These are phyloP conservation scores for Merluccius polli DNA, from an alignment of 2,797 vertebrate species.

Conservation along the genomic window DNA sequence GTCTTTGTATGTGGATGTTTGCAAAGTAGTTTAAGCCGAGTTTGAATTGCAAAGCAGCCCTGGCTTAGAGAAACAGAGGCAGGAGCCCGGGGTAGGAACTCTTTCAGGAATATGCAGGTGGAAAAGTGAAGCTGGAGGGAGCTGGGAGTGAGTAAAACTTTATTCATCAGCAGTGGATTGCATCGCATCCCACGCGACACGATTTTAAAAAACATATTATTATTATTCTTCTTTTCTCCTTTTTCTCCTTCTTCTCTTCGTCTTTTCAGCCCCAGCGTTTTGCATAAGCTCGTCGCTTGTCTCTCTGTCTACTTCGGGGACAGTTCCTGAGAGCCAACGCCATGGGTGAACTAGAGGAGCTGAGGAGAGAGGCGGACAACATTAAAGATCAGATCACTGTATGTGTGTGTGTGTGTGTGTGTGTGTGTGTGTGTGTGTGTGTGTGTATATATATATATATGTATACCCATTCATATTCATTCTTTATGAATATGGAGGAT, in stretches of 20 bases:
- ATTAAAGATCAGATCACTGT: conserved; percentile 97
- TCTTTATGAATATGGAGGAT: neutral
- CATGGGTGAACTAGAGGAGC: conserved; percentile 95
- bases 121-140: neutral
- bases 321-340: conserved; percentile 54
- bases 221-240: conserved; percentile 7
- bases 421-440: no score
- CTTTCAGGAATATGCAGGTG: conserved; percentile 32
- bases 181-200: neutral
- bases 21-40: conserved; percentile 69
- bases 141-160: neutral
- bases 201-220: neutral
- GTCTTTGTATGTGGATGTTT: conserved; percentile 53
- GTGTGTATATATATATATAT: conserved; percentile 31
- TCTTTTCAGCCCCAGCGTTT: conserved; percentile 36
- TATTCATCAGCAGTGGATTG: neutral
- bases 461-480: conserved; percentile 59
- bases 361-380: conserved; percentile 90
- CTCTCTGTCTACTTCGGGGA: conserved; percentile 56
- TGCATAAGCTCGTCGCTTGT: conserved; percentile 43
- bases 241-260: conserved; percentile 1
- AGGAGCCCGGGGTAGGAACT: conserved; percentile 21
- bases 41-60: conserved; percentile 80
- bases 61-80: conserved; percentile 38
- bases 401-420: conserved; percentile 1